Evolutionary conservation across 2,888 invertebrate genomes (phyloP).

Genomic region (Eupithecia dodoneata): DNA sequence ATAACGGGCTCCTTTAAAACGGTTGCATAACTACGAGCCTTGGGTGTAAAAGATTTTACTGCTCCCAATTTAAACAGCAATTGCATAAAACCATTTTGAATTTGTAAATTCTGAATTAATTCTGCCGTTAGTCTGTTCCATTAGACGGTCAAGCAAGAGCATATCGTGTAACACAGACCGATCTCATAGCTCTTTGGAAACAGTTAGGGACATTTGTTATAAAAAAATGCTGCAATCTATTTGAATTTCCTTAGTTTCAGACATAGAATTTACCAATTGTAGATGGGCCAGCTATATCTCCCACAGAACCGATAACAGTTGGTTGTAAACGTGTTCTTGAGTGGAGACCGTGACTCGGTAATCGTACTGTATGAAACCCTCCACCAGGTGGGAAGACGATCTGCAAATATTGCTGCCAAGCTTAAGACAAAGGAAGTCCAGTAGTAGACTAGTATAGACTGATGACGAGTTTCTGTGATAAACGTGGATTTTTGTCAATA

Average conservation of each 20-base stretch:
- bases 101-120: slow-evolving; percentile 40
- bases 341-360: neutral
- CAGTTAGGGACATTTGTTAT: neutral
- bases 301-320: neutral
- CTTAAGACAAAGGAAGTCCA: neutral
- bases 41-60: neutral
- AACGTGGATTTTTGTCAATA: neutral
- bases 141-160: slow-evolving; percentile 57
- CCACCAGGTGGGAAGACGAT: neutral
- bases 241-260: neutral
- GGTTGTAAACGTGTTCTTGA: neutral
- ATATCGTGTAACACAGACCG: slow-evolving; percentile 55
- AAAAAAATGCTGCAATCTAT: neutral
- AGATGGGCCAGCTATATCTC: neutral
- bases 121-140: slow-evolving; percentile 46
- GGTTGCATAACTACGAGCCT: neutral
- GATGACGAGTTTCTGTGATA: neutral
- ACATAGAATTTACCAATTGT: neutral
- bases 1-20: neutral
- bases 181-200: slow-evolving; percentile 17
- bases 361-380: neutral
- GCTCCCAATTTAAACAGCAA: neutral
- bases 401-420: neutral
- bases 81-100: slow-evolving; percentile 18
- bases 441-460: neutral